phyloP scores from a whole-genome alignment of 2,888 invertebrate species.

The Polylopha cassiicola region DNA sequence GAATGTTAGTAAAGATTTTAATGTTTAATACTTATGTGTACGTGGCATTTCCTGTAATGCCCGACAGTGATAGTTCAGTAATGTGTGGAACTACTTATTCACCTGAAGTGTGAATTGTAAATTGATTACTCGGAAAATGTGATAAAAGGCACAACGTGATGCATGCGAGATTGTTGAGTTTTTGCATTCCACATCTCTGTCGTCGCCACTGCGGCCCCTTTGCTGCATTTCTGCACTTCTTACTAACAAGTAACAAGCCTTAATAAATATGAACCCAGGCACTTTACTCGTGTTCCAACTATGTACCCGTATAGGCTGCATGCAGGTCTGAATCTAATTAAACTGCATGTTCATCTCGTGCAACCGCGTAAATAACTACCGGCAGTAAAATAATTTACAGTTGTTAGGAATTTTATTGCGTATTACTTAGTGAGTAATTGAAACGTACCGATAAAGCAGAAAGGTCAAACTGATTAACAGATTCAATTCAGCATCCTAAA shows the following conservation, averaged over 20 bases:
- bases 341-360: slow-evolving; percentile 3
- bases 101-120: slow-evolving; percentile 41
- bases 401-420: slow-evolving; percentile 4
- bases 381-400: slow-evolving; percentile 2
- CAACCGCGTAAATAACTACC: slow-evolving; percentile 2
- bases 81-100: too few relatives aligned
- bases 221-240: slow-evolving; percentile 44
- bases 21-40: background rate
- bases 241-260: slow-evolving; percentile 14
- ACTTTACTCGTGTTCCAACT: too few relatives aligned
- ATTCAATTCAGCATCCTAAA: too few relatives aligned
- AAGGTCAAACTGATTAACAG: too few relatives aligned
- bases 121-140: slow-evolving; percentile 72
- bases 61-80: too few relatives aligned
- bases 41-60: too few relatives aligned
- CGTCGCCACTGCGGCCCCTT: slow-evolving; percentile 40
- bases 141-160: slow-evolving; percentile 59
- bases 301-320: background rate
- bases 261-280: slow-evolving; percentile 15
- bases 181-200: slow-evolving; percentile 53
- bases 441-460: too few relatives aligned
- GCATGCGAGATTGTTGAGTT: slow-evolving; percentile 51
- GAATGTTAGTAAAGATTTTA: background rate
- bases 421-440: background rate
- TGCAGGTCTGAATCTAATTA: slow-evolving; percentile 5